Evolutionary conservation across 1,140 invertebrate species (phyloP), one percentile per base, ranked within the genome.

Genomic region (Bradysia coprophila): DNA sequence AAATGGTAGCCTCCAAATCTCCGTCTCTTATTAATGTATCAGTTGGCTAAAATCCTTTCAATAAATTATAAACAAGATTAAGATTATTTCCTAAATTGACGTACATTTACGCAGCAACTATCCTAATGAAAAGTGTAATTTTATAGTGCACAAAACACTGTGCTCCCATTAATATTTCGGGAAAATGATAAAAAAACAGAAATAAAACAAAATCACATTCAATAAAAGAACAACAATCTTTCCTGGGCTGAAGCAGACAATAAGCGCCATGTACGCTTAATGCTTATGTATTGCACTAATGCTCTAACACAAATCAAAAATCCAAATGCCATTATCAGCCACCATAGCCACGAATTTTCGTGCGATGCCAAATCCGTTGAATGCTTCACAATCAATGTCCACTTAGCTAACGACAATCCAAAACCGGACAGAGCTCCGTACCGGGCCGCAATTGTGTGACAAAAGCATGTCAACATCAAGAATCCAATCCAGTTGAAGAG

Each of bases 401-500:
- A 93, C 66, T 94, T 93, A 45, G 87, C 85, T 46, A 93, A 68
- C 9, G 87, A 92, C 6, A 94, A 66, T 5, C 89, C 90, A 56
- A 94, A 90, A 32, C 90, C 89, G 43, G 89, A 83, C 16, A 94
- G 59, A 5, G 90, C 90, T 36, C 90, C 90, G 61, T 90, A 91
- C 49, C 88, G 75, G 32, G 85, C 88, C 36, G 90, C 89, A 54
- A 92, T 85, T 31, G 88, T 92, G 56, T 90, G 87, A 59, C 87
- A 91, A 63, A 92, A 87, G 54, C 89, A 93, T 72, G 91, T 83
- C 41, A 90, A 65, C 49, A 91, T 66, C 40, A 94, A 64, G 57
- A 94, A 91, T 38, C 90, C 90, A 56, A 94, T 85, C 90, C 89
- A 94, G 63, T 93, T 93, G 65, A 94, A 93, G 21, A 89, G 66